These are phyloP conservation scores for Sceloporus undulatus DNA, from an alignment of 2,113 vertebrate genomes.

Conservation along the genomic window DNA sequence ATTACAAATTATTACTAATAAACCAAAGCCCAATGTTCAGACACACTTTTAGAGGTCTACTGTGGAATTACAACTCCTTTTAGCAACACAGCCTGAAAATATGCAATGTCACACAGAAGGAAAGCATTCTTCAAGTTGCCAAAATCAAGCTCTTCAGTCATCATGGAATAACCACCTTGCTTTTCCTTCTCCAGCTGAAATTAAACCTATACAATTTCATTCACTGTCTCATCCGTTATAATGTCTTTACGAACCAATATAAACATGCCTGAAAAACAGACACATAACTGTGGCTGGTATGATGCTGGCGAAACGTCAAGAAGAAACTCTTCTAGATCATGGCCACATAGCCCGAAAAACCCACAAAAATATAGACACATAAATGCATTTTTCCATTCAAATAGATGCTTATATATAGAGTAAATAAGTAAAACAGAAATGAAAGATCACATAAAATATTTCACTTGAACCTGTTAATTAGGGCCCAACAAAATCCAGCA, in stretches of 20 bases:
- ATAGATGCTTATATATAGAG: rapidly evolving
- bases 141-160: not conserved
- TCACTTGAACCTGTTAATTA: not conserved
- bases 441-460: not conserved
- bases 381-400: not conserved
- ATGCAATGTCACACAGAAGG: not conserved
- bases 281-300: not conserved
- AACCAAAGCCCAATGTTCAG: not conserved
- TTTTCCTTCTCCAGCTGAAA: rapidly evolving
- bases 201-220: slow-evolving; percentile 2
- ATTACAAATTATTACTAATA: not conserved
- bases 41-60: not conserved
- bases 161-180: rapidly evolving
- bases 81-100: slow-evolving; percentile 20
- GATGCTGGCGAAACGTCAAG: too few relatives aligned
- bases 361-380: too few relatives aligned
- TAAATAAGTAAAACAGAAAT: not conserved
- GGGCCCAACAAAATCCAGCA: rapidly evolving
- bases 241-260: not conserved
- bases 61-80: not conserved
- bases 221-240: not conserved
- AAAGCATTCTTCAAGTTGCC: not conserved
- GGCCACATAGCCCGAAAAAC: too few relatives aligned
- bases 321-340: too few relatives aligned
- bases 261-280: not conserved